Evolutionary conservation across 2,888 invertebrate species (phyloP).

Genomic region (Tetragonula carbonaria): DNA sequence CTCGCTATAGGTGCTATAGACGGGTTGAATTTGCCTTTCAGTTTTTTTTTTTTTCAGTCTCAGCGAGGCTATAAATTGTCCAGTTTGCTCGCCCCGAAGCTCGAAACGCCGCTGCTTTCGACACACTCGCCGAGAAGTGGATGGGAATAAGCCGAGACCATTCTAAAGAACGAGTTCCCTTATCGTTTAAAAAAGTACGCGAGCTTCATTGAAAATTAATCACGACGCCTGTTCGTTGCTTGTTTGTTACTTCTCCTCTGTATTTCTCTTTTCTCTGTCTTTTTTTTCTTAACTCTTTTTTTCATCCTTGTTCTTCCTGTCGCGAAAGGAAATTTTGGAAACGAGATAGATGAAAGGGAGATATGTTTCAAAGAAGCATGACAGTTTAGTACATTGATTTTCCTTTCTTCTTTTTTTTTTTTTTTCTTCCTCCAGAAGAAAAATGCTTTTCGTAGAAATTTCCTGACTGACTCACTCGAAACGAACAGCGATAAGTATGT

Average conservation of each 20-base stretch:
- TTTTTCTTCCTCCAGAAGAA: too few relatives aligned
- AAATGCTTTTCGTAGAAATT: too few relatives aligned
- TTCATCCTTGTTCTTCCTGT: background rate
- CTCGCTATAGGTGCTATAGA: slow-evolving; percentile 7
- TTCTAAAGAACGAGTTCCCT: slow-evolving; percentile 4
- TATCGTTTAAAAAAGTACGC: background rate
- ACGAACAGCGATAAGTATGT: too few relatives aligned
- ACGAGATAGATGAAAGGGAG: background rate
- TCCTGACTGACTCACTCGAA: too few relatives aligned
- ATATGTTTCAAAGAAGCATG: too few relatives aligned
- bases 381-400: too few relatives aligned
- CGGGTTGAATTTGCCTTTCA: background rate
- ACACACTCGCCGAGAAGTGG: slow-evolving; percentile 1
- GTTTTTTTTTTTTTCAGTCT: background rate
- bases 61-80: slow-evolving; percentile 16
- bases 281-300: too few relatives aligned
- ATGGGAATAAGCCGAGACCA: background rate
- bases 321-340: background rate
- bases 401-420: too few relatives aligned
- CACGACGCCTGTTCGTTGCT: background rate
- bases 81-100: slow-evolving; percentile 10
- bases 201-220: slow-evolving; percentile 28
- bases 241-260: background rate
- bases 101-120: slow-evolving; percentile 14
- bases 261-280: background rate